A percentile compares a stretch with the other conserved stretches of the same genome.
Evolutionary conservation across 2,888 invertebrate species (phyloP).

Genomic region (Drosophila flavopinicola): DNA sequence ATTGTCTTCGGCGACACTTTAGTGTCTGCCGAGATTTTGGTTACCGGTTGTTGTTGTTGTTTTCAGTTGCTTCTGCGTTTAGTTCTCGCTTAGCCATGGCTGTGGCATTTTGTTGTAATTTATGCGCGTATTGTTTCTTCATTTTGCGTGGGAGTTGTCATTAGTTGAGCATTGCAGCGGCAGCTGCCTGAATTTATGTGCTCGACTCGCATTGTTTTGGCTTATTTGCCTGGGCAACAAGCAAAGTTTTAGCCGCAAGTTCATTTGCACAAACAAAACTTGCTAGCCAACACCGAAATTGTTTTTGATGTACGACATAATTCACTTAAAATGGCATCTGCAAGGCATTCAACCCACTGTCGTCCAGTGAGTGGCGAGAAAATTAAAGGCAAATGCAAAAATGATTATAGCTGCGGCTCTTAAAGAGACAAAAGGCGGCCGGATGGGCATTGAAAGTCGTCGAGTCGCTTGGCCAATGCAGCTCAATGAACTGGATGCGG

Average conservation of each 20-base stretch:
- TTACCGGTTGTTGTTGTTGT: constrained; percentile 18
- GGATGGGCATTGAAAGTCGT: constrained; percentile 42
- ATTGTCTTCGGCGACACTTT: constrained; percentile 49
- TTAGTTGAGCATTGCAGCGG: constrained; percentile 50
- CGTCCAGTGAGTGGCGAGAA: neutral
- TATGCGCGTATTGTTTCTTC: constrained; percentile 77
- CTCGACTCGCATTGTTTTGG: constrained; percentile 36
- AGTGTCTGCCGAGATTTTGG: constrained; percentile 59
- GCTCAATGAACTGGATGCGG: constrained; percentile 71
- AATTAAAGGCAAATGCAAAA: constrained; percentile 36
- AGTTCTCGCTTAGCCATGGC: constrained; percentile 64
- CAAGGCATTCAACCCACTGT: neutral
- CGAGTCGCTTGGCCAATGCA: constrained; percentile 35
- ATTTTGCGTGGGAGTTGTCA: constrained; percentile 61
- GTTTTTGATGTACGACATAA: constrained; percentile 51
- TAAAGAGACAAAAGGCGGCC: constrained; percentile 35
- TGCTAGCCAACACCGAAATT: constrained; percentile 26
- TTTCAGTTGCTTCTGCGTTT: constrained; percentile 27
- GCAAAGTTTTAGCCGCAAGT: constrained; percentile 48
- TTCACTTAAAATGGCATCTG: constrained; percentile 42
- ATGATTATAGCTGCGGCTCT: constrained; percentile 27
- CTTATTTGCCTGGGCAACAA: constrained; percentile 31
- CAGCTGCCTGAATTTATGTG: constrained; percentile 69
- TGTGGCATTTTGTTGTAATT: constrained; percentile 69
- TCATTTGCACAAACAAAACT: constrained; percentile 41